These are phyloP conservation scores for Dilophus febrilis DNA, from an alignment of 2,888 invertebrate genomes.

Conservation along the genomic window DNA sequence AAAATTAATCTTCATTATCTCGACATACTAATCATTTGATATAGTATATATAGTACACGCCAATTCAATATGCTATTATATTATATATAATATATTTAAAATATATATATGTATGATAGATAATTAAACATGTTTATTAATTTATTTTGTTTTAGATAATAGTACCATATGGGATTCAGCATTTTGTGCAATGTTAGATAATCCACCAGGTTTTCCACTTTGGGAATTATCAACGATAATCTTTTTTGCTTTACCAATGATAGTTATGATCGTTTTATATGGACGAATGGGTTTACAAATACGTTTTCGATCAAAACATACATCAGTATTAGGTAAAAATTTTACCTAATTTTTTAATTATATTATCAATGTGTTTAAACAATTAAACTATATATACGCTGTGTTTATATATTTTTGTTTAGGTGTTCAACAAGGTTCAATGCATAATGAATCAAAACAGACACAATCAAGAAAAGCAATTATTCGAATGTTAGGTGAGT, in stretches of 20 bases:
- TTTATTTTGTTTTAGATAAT: conserved; percentile 25
- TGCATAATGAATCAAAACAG: conserved; percentile 47
- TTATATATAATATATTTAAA: no score
- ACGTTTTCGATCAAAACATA: conserved; percentile 31
- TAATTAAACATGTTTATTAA: no score
- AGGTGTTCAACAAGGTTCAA: conserved; percentile 39
- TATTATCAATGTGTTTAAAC: no score
- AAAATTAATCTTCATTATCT: no score
- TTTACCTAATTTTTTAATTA: no score
- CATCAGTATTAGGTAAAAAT: conserved; percentile 31
- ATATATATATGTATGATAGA: no score
- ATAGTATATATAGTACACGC: no score
- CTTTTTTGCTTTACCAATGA: conserved; percentile 62
- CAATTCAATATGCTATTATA: no score
- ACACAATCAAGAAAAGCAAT: conserved; percentile 56
- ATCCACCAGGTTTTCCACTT: conserved; percentile 44
- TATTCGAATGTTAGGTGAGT: conserved; percentile 38
- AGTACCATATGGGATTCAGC: conserved; percentile 51
- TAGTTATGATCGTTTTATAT: conserved; percentile 62
- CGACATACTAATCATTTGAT: no score
- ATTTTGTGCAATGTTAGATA: conserved; percentile 56
- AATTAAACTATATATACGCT: no score
- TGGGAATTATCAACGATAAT: conserved; percentile 65
- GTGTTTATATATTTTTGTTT: no score
- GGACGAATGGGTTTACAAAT: conserved; percentile 59